These are phyloP conservation scores for Chroicocephalus ridibundus DNA, from an alignment of 2,113 vertebrate genomes.

Conservation along the genomic window DNA sequence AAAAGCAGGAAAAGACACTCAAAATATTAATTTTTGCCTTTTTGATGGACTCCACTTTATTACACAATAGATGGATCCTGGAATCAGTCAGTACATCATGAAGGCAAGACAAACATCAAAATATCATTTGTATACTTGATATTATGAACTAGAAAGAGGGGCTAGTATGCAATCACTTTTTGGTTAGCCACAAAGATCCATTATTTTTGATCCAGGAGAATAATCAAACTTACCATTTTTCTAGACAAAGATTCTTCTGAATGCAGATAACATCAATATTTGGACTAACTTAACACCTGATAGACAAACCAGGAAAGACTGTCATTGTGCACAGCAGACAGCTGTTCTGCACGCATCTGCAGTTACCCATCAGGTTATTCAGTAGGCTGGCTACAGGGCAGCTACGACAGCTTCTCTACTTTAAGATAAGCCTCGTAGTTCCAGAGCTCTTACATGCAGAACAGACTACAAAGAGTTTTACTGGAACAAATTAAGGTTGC, in stretches of 20 bases:
- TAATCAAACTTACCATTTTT: not conserved
- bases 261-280: not conserved
- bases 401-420: not conserved
- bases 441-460: not conserved
- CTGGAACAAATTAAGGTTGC: not conserved
- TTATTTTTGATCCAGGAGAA: not conserved
- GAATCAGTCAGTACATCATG: not conserved
- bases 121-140: not conserved
- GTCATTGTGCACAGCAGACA: not conserved
- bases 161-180: not conserved
- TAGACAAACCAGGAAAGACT: not conserved
- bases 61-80: not conserved
- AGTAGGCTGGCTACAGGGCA: not conserved
- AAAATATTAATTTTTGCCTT: not conserved
- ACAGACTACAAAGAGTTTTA: not conserved
- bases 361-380: not conserved
- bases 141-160: not conserved
- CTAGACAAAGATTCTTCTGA: not conserved
- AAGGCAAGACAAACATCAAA: not conserved
- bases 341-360: not conserved
- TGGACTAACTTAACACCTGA: not conserved
- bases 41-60: not conserved
- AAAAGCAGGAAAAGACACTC: constrained; percentile 43
- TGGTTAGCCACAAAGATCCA: not conserved
- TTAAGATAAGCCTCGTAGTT: not conserved